phyloP scores from a whole-genome alignment of 2,113 vertebrate species.

The Oncorhynchus nerka region DNA sequence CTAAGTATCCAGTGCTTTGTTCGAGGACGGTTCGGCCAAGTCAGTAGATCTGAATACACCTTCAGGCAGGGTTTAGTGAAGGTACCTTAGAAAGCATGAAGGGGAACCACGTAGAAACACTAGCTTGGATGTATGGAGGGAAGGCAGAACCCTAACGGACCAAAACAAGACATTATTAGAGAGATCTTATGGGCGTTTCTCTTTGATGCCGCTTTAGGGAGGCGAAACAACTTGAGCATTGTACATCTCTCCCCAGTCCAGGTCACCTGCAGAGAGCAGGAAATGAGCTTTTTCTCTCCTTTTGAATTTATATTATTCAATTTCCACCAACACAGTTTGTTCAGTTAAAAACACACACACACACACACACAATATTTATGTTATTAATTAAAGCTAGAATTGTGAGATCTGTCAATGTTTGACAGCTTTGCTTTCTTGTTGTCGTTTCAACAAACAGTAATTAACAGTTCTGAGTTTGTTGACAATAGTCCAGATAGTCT shows the following conservation, averaged over 20 bases:
- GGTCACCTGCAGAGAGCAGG: not conserved
- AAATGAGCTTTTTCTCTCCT: not conserved
- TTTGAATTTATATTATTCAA: constrained; percentile 17
- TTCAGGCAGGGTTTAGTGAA: too few relatives aligned
- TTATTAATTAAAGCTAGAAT: not conserved
- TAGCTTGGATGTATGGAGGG: too few relatives aligned
- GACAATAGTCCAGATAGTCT: not conserved
- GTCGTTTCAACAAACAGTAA: not conserved
- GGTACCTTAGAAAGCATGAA: too few relatives aligned
- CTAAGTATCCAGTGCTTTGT: too few relatives aligned
- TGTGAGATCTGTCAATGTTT: constrained; percentile 3
- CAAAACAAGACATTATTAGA: too few relatives aligned
- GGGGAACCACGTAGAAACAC: too few relatives aligned
- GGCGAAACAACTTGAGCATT: constrained; percentile 7
- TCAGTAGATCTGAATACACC: too few relatives aligned
- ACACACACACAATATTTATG: not conserved
- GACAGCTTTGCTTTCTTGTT: constrained; percentile 1
- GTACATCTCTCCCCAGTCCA: not conserved
- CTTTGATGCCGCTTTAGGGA: constrained; percentile 22
- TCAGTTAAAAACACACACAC: constrained; percentile 33
- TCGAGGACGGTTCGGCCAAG: too few relatives aligned
- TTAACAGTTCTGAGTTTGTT: not conserved
- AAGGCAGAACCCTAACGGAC: too few relatives aligned
- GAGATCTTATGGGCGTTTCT: constrained; percentile 14
- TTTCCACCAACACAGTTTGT: constrained; percentile 41